Base-by-base conservation (phyloP, 2,888 invertebrate genomes). In the Isotomurus palustris region DNA sequence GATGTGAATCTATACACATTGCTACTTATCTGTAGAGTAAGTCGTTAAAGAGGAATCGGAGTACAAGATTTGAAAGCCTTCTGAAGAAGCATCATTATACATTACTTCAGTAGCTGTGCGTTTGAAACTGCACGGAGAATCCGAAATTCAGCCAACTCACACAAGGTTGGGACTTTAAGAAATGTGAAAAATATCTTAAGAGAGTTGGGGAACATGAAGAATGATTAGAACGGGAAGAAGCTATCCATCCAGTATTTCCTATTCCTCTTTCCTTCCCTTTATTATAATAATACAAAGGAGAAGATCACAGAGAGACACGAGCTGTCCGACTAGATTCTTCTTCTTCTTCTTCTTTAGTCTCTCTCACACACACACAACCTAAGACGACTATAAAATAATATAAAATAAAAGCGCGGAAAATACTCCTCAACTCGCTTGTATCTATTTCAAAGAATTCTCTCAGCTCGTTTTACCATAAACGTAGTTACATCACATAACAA, bases 171-270 rank as follows among this genome's bases (percentile, higher is more conserved):
- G 32, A 32, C 8, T 32, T 32, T 32, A 32, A 14, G 32, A 10
- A 32, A 14, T 10, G 32, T 32, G 14, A 10, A 32, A 32, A 10
- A 32, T 10, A 10, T 10, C 8, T 32, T 32, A 32, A 32, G 8
- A 14, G 8, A 32, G 32, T 32, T 32, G 17, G 28, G 5, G 27
- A 51, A 25, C 28, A 52, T 52, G 52, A 57, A 52, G 56, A 52
- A 57, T 57, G 52, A 45, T 51, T 27, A 40, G n/a, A n/a, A n/a
- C 44, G 47, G 52, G 38, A 45, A 24, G 40, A 29, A 52, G 56
- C 47, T 56, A 50, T 56, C 50, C 43, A 56, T 43, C 49, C n/a
- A 45, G 43, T 25, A 24, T 29, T 56, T 50, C 32, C 43, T 43
- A 41, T 43, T 49, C 24, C 14, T 14, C 27, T 32, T n/a, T n/a